Conservation (phyloP, 2,888 invertebrate genomes). For the Sinopyrophorus schimmeli region DNA sequence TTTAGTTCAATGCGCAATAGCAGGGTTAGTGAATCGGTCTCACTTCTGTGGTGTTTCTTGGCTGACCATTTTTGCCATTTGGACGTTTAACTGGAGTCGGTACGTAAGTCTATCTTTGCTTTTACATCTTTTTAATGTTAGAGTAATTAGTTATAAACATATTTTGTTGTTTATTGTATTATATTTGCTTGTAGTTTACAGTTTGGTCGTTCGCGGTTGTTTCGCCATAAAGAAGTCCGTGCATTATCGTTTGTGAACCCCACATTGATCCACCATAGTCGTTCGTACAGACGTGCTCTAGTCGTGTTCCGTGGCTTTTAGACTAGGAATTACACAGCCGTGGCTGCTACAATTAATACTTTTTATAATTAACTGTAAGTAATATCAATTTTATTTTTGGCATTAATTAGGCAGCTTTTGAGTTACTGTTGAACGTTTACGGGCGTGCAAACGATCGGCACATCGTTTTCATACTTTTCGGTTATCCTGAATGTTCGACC, state of each 20-base stretch:
- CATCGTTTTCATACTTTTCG: constrained; percentile 20
- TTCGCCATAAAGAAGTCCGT: constrained; percentile 42
- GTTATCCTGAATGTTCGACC: constrained; percentile 38
- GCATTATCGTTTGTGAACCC: constrained; percentile 52
- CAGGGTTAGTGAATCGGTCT: constrained; percentile 16
- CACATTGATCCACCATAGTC: constrained; percentile 50
- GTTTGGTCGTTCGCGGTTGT: too few species aligned
- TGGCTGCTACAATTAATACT: constrained; percentile 19
- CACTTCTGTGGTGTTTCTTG: constrained; percentile 26
- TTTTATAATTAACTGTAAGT: constrained; percentile 34
- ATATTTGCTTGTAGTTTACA: too few species aligned
- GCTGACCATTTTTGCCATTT: constrained; percentile 29
- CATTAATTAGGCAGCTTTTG: constrained; percentile 7
- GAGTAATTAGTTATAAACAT: too few species aligned
- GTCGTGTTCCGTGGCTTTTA: constrained; percentile 43
- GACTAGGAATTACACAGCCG: constrained; percentile 20
- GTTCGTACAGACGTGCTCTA: constrained; percentile 53
- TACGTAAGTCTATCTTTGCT: constrained; percentile 14
- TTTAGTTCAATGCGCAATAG: constrained; percentile 13
- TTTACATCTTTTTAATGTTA: constrained; percentile 2
- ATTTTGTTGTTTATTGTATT: too few species aligned
- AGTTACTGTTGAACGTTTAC: neutral
- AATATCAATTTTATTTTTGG: constrained; percentile 9
- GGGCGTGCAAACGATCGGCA: constrained; percentile 5
- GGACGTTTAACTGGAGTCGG: constrained; percentile 11